phyloP scores from a whole-genome alignment of 2,888 invertebrate species.

The Trimorus sp. region DNA sequence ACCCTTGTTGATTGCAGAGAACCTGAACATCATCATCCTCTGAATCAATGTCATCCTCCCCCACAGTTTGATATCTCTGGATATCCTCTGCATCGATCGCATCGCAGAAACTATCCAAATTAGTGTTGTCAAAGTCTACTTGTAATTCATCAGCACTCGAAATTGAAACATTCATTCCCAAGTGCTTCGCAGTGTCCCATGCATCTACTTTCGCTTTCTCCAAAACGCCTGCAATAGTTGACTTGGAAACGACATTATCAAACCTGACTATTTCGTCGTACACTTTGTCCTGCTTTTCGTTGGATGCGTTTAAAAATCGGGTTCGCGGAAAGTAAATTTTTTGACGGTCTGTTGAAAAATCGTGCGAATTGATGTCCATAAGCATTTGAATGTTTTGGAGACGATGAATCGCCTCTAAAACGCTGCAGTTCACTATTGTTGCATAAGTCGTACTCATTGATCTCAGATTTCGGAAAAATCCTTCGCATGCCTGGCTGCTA shows the following conservation, averaged over 20 bases:
- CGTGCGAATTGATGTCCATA: background rate
- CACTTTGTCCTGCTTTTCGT: constrained; percentile 1
- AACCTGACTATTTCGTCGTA: background rate
- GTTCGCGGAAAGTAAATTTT: background rate
- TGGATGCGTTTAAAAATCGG: constrained; percentile 1
- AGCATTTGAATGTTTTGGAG: background rate
- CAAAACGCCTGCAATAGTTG: background rate
- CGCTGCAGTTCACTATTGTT: background rate
- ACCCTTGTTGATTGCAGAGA: no score
- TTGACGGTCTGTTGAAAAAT: background rate
- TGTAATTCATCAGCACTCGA: background rate
- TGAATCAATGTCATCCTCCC: constrained; percentile 1
- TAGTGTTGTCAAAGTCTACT: background rate
- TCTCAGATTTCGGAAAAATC: constrained; percentile 37
- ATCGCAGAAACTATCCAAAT: background rate
- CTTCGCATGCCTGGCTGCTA: constrained; percentile 47
- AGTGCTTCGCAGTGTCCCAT: background rate
- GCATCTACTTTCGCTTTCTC: constrained; percentile 1
- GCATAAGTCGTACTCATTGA: constrained; percentile 4
- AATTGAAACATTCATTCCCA: background rate
- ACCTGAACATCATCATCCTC: no score
- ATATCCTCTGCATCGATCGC: constrained; percentile 16
- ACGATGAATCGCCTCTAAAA: background rate
- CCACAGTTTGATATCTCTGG: background rate
- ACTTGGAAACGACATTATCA: background rate